phyloP scores from a whole-genome alignment of 2,888 invertebrate species.

The Vesta saturnalis region DNA sequence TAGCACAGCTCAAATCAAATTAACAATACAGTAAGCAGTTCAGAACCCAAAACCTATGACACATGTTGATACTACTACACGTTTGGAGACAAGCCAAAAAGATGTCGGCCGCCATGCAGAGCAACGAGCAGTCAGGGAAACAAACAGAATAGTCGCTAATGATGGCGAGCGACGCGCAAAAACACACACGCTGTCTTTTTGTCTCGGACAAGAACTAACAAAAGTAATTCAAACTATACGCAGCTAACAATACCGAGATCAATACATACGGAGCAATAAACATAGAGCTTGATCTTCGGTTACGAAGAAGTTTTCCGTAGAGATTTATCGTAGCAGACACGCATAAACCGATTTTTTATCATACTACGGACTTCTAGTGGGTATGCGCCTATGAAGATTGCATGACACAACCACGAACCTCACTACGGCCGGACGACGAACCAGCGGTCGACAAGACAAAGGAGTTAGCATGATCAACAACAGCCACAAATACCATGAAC shows the following conservation, averaged over 20 bases:
- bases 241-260: no score
- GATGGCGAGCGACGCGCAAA: constrained; percentile 14
- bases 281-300: constrained; percentile 48
- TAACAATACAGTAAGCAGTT: not conserved
- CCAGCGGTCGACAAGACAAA: not conserved
- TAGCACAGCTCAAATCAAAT: constrained; percentile 1
- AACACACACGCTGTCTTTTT: not conserved
- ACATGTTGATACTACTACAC: constrained; percentile 34
- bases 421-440: not conserved
- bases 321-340: no score
- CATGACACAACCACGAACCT: not conserved
- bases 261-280: no score
- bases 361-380: constrained; percentile 49
- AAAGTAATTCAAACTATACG: constrained; percentile 33
- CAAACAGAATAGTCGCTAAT: constrained; percentile 27
- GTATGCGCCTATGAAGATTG: not conserved
- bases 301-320: constrained; percentile 50
- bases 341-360: constrained; percentile 52
- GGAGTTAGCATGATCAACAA: not conserved
- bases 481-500: no score
- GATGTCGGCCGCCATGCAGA: not conserved
- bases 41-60: not conserved
- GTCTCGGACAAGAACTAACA: not conserved
- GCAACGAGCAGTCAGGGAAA: constrained; percentile 1
- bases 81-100: constrained; percentile 13